phyloP scores from a whole-genome alignment of 2,113 vertebrate species.

The Regulus satrapa region DNA sequence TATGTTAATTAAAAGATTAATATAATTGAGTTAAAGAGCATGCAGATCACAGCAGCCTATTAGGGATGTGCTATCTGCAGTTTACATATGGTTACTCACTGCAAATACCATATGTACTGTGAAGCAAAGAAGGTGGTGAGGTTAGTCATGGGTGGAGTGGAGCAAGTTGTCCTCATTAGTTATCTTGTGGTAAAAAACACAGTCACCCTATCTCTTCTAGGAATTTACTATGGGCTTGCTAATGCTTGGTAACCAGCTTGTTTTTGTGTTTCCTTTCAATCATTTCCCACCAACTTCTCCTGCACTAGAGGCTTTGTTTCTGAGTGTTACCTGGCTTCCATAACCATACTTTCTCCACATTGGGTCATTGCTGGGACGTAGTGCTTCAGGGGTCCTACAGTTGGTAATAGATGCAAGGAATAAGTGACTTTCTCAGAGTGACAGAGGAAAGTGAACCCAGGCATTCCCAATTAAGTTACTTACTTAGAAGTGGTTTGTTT shows the following conservation, averaged over 20 bases:
- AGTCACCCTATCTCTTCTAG: background rate
- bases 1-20: conserved; percentile 38
- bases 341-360: background rate
- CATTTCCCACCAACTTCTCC: background rate
- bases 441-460: background rate
- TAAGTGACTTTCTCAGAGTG: background rate
- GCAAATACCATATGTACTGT: background rate
- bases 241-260: background rate
- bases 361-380: background rate
- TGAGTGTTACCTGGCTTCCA: background rate
- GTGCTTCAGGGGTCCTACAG: background rate
- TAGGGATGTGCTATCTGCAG: background rate
- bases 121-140: background rate
- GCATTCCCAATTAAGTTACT: background rate
- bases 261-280: background rate
- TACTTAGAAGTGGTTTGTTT: background rate
- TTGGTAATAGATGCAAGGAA: background rate
- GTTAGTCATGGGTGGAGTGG: background rate
- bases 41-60: background rate
- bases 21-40: conserved; percentile 45
- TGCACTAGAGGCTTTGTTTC: background rate
- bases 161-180: background rate
- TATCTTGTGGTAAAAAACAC: conserved; percentile 14
- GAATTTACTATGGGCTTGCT: background rate
- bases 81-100: conserved; percentile 23